Conservation (phyloP, 2,113 vertebrate genomes). For the Tenrec ecaudatus region DNA sequence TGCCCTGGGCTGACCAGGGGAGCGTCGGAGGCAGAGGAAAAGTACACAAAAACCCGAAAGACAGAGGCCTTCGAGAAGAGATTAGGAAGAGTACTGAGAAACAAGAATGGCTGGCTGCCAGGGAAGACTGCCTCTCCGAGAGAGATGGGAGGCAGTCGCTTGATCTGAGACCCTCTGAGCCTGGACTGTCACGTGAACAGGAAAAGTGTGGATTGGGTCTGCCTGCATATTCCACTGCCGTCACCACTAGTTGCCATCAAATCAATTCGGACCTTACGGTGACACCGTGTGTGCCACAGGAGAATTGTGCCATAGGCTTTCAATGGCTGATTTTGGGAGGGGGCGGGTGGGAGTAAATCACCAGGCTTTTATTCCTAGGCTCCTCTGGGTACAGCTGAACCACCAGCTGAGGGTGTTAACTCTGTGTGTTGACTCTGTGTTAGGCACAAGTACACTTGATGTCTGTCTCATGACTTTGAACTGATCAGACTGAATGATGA, state of each 20-base stretch:
- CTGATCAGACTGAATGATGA: background rate
- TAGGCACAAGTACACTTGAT: background rate
- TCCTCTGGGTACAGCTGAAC: background rate
- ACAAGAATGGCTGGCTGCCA: background rate
- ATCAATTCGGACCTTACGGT: background rate
- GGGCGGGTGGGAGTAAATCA: background rate
- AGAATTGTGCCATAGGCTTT: background rate
- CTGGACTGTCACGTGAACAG: background rate
- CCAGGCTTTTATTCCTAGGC: background rate
- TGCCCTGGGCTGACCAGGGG: background rate
- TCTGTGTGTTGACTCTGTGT: background rate
- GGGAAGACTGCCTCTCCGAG: fast-evolving
- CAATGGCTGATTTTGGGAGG: background rate
- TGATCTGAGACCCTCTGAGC: background rate
- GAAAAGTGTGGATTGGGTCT: background rate
- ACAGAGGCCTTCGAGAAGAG: conserved; percentile 15
- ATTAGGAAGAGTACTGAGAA: background rate
- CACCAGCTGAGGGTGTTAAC: background rate
- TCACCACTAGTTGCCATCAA: background rate
- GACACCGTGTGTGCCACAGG: background rate
- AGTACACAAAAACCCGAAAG: background rate
- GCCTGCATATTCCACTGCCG: background rate
- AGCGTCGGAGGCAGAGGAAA: background rate
- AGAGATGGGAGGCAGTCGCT: background rate
- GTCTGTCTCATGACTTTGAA: background rate